Conservation (phyloP, 2,888 invertebrate species). For the Petrolisthes manimaculis region DNA sequence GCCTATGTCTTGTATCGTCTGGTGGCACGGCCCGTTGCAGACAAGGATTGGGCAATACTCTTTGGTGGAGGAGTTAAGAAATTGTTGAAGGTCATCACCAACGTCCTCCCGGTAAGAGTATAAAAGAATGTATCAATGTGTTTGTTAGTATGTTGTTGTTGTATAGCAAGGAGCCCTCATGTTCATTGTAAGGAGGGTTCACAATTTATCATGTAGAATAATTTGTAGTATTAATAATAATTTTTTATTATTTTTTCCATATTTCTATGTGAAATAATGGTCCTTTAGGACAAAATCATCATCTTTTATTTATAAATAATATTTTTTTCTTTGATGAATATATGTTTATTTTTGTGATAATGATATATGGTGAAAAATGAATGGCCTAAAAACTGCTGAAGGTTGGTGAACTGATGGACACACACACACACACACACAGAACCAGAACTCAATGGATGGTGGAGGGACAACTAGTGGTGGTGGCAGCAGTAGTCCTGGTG, state of each 20-base stretch:
- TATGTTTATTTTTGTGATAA: too few relatives aligned
- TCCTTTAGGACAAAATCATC: too few relatives aligned
- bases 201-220: too few relatives aligned
- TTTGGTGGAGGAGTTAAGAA: conserved; percentile 93
- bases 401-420: too few relatives aligned
- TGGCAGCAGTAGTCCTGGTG: conserved; percentile 68
- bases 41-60: conserved; percentile 83
- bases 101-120: conserved; percentile 39
- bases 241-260: too few relatives aligned
- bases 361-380: too few relatives aligned
- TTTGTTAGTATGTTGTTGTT: background rate
- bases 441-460: conserved; percentile 71
- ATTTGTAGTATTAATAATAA: too few relatives aligned
- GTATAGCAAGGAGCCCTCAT: background rate
- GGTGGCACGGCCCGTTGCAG: conserved; percentile 84
- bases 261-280: too few relatives aligned
- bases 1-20: conserved; percentile 87
- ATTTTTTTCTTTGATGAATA: too few relatives aligned
- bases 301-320: too few relatives aligned
- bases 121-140: background rate
- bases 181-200: too few relatives aligned
- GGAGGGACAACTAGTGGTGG: conserved; percentile 68
- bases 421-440: conserved; percentile 25
- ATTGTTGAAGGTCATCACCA: conserved; percentile 82
- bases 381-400: too few relatives aligned